Evolutionary conservation across 2,888 invertebrate species (phyloP).

Genomic region (Frankliniella intonsa): DNA sequence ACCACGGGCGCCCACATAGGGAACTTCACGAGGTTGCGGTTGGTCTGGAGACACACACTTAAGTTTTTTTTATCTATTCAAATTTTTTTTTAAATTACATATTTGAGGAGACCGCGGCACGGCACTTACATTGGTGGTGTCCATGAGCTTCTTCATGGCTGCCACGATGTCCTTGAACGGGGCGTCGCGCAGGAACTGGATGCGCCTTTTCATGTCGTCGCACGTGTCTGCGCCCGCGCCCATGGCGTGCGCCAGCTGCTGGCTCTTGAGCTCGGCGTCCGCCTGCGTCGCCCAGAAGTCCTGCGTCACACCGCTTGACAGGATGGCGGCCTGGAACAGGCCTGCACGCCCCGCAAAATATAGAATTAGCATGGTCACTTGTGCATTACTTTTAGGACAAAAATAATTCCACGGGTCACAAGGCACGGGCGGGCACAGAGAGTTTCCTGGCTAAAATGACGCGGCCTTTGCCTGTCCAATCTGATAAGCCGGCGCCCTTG

Average conservation of each 20-base stretch:
- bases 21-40: neutral
- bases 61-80: too few relatives aligned
- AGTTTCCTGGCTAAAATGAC: neutral
- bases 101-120: neutral
- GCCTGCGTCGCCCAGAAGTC: neutral
- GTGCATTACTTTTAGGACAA: too few relatives aligned
- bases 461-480: neutral
- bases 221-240: conserved; percentile 7
- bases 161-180: neutral
- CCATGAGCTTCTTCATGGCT: neutral
- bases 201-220: neutral
- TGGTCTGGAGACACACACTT: neutral
- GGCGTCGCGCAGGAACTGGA: conserved; percentile 11
- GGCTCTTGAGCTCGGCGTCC: neutral
- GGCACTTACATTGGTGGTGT: neutral
- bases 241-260: neutral
- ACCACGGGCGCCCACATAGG: neutral
- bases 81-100: too few relatives aligned
- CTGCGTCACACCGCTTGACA: neutral
- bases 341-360: neutral
- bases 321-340: neutral
- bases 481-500: too few relatives aligned
- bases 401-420: too few relatives aligned
- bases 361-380: too few relatives aligned
- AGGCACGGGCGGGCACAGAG: neutral